These are phyloP conservation scores for Drosophila quadrilineata DNA, from an alignment of 1,140 invertebrate genomes.

Conservation along the genomic window DNA sequence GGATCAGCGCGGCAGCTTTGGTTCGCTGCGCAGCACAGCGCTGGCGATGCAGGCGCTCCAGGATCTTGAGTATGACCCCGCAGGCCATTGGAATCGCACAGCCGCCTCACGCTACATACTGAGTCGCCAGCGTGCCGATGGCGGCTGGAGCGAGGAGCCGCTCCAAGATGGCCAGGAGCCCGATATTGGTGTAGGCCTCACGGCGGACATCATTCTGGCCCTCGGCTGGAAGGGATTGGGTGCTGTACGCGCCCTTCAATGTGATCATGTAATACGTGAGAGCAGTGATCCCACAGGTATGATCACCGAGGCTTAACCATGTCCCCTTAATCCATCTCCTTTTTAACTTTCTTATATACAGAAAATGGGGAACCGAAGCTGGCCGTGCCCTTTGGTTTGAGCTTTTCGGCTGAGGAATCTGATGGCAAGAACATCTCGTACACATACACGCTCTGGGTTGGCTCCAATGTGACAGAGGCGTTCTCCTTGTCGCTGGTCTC, in stretches of 20 bases:
- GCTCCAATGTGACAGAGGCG: constrained; percentile 87
- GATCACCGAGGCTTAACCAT: not conserved
- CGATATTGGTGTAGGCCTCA: constrained; percentile 84
- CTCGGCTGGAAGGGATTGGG: constrained; percentile 86
- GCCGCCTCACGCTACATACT: constrained; percentile 88
- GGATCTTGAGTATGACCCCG: constrained; percentile 85
- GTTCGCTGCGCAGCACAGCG: constrained; percentile 90
- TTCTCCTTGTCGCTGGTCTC: constrained; percentile 74
- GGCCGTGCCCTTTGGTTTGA: constrained; percentile 78
- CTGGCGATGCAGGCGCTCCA: constrained; percentile 90
- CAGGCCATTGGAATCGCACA: constrained; percentile 88
- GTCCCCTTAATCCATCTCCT: not conserved
- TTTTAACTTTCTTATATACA: not conserved
- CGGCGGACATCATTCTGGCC: constrained; percentile 89
- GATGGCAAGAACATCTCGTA: constrained; percentile 87
- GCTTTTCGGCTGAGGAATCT: constrained; percentile 84
- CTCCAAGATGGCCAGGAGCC: constrained; percentile 80
- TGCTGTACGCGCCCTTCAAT: constrained; percentile 86
- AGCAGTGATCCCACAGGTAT: constrained; percentile 76
- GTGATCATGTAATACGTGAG: constrained; percentile 83
- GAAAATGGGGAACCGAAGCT: constrained; percentile 80
- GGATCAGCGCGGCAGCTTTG: constrained; percentile 90
- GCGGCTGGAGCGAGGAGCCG: constrained; percentile 87
- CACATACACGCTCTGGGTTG: constrained; percentile 92
- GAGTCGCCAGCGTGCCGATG: constrained; percentile 87